Evolutionary conservation across 2,113 vertebrate species (phyloP).

Genomic region (Charina bottae): DNA sequence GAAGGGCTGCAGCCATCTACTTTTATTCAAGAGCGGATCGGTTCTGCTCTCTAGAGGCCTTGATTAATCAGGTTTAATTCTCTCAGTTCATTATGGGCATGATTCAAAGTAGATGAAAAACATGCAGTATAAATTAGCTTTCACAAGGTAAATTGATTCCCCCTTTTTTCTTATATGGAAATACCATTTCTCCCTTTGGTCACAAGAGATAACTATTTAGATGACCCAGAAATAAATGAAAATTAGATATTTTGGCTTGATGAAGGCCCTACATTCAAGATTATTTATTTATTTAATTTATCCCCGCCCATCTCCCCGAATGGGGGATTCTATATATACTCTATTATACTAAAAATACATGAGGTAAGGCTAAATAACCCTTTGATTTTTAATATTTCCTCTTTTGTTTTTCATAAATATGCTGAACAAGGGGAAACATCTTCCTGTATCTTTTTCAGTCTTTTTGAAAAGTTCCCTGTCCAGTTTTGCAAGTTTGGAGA

Average conservation of each 20-base stretch:
- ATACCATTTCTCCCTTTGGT: slow-evolving; percentile 31
- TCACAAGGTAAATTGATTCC: slow-evolving; percentile 57
- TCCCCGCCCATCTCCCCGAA: too few species aligned
- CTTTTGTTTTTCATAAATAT: not conserved
- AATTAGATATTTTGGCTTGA: not conserved
- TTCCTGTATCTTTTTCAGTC: not conserved
- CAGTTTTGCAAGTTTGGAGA: not conserved
- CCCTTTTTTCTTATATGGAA: slow-evolving; percentile 48
- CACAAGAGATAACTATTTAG: slow-evolving; percentile 15
- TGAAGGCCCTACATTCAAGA: not conserved
- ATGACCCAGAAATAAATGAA: not conserved
- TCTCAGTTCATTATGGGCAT: slow-evolving; percentile 70
- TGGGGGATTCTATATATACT: too few species aligned
- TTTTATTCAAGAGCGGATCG: slow-evolving; percentile 68
- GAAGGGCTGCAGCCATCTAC: slow-evolving; percentile 65
- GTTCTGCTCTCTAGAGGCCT: slow-evolving; percentile 64
- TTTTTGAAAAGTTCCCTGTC: not conserved
- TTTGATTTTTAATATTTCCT: not conserved
- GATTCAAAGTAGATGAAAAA: slow-evolving; percentile 71
- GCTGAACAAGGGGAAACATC: not conserved
- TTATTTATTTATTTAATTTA: too few species aligned
- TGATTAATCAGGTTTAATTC: slow-evolving; percentile 72
- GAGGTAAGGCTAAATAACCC: not conserved
- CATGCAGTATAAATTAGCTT: slow-evolving; percentile 67
- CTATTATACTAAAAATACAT: not conserved